These are phyloP conservation scores for Toxotes lorentzi DNA, from an alignment of 2,797 vertebrate species.

Conservation along the genomic window DNA sequence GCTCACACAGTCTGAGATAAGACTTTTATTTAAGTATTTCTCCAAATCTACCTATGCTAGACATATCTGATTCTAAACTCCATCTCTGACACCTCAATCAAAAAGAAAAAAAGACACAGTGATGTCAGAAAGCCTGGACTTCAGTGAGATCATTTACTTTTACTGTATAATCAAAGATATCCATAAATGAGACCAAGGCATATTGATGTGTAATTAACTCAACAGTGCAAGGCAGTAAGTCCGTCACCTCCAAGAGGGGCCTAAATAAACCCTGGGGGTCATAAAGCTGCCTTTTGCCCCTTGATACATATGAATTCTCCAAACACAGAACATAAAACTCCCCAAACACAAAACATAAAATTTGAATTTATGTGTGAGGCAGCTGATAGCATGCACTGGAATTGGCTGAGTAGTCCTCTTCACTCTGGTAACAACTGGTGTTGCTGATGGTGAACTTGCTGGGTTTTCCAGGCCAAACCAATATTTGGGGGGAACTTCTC, in stretches of 20 bases:
- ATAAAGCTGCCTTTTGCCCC: conserved; percentile 65
- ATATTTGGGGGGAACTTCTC: conserved; percentile 50
- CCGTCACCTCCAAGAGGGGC: conserved; percentile 41
- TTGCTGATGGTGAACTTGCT: conserved; percentile 41
- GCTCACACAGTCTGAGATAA: conserved; percentile 33
- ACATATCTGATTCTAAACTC: conserved; percentile 15
- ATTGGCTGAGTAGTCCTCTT: conserved; percentile 35
- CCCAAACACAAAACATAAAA: conserved; percentile 54
- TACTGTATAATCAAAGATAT: conserved; percentile 78
- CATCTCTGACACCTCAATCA: conserved; percentile 9
- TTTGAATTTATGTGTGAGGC: conserved; percentile 35
- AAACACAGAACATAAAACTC: conserved; percentile 51
- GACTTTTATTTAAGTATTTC: conserved; percentile 5
- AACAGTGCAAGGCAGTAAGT: conserved; percentile 60
- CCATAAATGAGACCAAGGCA: conserved; percentile 73
- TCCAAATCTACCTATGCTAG: neutral
- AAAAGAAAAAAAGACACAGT: conserved; percentile 27
- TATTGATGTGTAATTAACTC: conserved; percentile 82
- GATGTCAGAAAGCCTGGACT: conserved; percentile 61
- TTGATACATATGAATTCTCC: conserved; percentile 53
- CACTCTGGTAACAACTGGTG: conserved; percentile 25
- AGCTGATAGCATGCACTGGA: conserved; percentile 27
- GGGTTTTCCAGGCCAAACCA: conserved; percentile 60
- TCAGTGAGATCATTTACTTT: conserved; percentile 72
- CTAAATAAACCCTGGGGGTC: conserved; percentile 58